Base-by-base conservation (phyloP, 2,888 invertebrate genomes). In the Dolichomitus sp. region DNA sequence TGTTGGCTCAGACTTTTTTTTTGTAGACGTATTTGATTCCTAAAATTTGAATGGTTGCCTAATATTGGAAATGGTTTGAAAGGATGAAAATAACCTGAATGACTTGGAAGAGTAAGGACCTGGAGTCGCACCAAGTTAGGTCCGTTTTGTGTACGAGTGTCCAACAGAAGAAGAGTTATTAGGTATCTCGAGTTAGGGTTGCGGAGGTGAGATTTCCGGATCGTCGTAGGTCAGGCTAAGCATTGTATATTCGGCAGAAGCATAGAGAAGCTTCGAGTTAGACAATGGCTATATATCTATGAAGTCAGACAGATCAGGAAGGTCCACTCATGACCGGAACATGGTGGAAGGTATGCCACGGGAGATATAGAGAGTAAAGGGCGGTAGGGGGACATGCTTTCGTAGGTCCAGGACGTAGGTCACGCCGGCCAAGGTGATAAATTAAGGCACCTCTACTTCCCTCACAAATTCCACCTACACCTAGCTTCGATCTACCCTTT, bases 361-460 rank as follows among this genome's bases (percentile, higher is more conserved):
- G 50, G 68, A 65, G 69, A 61, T 48, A 61, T 50, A 54, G 66
- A 50, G 61, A 45, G 9, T 37, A 68, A 74, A 80, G 72, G 76
- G 70, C 66, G 42, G 73, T 40, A 59, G 65, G 17, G 69, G 79
- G 79, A 72, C 76, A 68, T 59, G 80, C 83, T 83, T 80, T 76
- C 78, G 82, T 79, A 83, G 83, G 76, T 83, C 76, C 80, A 80
- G 83, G 77, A 84, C 70, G 72, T 81, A 69, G 81, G 75, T 79
- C 81, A 81, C 81, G 59, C 45, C 69, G 78, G 54, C 72, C 78
- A 68, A 27, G 81, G 88, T 91, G 89, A 91, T 91, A 91, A 91
- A 91, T 91, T 91, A 89, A 90, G 87, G 86, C 86, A 87, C 85
- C 88, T 72, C 75, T 77, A 81, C 88, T 87, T 85, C 82, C 85